Percentiles rank a stretch among this genome's conserved stretches.
Conservation (phyloP, 2,888 invertebrate species). For the Megalurothrips usitatus region DNA sequence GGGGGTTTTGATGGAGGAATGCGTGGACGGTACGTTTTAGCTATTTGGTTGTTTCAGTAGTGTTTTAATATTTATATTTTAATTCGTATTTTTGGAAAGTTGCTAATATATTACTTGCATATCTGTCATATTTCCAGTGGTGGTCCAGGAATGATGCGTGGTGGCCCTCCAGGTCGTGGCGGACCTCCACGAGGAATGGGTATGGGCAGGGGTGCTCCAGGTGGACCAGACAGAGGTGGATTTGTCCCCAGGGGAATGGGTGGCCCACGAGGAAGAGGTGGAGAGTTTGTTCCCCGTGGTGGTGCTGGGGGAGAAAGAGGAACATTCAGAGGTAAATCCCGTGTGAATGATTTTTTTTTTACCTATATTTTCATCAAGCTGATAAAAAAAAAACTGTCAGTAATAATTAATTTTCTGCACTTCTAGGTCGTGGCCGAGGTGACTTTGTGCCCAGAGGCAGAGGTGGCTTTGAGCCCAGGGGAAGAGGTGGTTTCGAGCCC, state of each 20-base stretch:
- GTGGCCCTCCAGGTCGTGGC: background rate
- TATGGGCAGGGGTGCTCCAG: background rate
- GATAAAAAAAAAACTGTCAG: no score
- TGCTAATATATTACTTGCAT: background rate
- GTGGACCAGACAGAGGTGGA: background rate
- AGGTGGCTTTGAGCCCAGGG: background rate
- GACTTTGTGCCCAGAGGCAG: background rate
- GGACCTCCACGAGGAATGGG: conserved; percentile 8
- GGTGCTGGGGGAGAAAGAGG: background rate
- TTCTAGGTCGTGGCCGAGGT: background rate
- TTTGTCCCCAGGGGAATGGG: conserved; percentile 12
- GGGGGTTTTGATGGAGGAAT: background rate
- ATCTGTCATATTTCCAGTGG: background rate
- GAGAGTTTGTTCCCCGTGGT: background rate
- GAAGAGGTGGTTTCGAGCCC: background rate
- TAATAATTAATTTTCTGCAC: no score
- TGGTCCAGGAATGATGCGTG: background rate
- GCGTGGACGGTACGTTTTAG: background rate
- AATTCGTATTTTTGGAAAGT: background rate
- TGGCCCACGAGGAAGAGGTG: background rate
- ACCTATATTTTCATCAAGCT: background rate
- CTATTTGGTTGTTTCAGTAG: background rate
- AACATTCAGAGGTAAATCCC: background rate
- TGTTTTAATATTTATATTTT: background rate
- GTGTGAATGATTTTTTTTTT: no score